These are phyloP conservation scores for Mustela erminea DNA, from an alignment of 2,797 vertebrate genomes.

Conservation along the genomic window DNA sequence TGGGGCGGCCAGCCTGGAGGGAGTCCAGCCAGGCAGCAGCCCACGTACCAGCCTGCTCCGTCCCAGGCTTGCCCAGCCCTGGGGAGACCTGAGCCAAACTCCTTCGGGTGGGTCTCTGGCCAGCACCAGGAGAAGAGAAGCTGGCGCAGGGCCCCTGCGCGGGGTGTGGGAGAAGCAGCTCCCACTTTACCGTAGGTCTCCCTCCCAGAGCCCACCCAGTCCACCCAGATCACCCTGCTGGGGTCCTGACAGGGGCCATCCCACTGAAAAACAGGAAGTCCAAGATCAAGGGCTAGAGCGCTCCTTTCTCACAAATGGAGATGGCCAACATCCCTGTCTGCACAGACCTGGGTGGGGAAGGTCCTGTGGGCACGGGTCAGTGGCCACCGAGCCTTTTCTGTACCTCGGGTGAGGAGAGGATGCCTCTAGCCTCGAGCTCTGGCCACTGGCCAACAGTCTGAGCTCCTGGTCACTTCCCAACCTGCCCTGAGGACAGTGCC, in stretches of 20 bases:
- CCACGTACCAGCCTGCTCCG: conserved; percentile 73
- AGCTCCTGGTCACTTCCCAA: background rate
- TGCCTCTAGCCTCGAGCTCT: background rate
- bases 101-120: background rate
- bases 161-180: background rate
- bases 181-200: background rate
- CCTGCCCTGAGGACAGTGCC: background rate
- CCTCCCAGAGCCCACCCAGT: background rate
- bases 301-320: background rate
- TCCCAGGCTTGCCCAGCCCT: conserved; percentile 68
- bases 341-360: too few relatives aligned
- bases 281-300: background rate
- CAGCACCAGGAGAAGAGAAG: background rate
- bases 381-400: background rate
- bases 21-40: conserved; percentile 61
- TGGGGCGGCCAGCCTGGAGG: background rate
- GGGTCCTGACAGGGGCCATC: background rate
- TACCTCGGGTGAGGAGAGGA: background rate
- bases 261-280: background rate
- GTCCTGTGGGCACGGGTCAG: background rate
- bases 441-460: background rate
- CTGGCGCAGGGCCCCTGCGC: background rate
- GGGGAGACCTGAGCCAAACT: conserved; percentile 16
- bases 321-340: background rate
- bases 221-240: background rate